phyloP scores from a whole-genome alignment of 1,140 invertebrate species.

The Trigoniulus corallinus region DNA sequence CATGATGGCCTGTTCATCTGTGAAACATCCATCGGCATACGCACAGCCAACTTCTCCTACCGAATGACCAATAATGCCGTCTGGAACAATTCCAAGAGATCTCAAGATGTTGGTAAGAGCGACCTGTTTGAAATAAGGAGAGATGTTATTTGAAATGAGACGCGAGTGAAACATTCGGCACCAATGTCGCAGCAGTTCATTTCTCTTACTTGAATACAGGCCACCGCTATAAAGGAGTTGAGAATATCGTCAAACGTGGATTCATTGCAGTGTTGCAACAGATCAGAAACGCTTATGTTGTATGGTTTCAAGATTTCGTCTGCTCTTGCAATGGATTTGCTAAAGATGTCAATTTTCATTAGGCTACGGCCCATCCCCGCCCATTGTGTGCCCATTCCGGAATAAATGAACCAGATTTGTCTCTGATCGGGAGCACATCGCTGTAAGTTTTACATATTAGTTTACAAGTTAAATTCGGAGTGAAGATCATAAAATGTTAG shows the following conservation, averaged over 20 bases:
- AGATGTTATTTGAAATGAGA: background rate
- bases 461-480: too few relatives aligned
- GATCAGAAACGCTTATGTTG: constrained; percentile 59
- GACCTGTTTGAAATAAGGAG: constrained; percentile 36
- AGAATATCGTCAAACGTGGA: constrained; percentile 62
- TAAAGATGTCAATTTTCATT: constrained; percentile 62
- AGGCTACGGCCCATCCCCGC: constrained; percentile 75
- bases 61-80: constrained; percentile 91
- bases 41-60: constrained; percentile 89
- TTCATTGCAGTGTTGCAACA: constrained; percentile 57
- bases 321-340: constrained; percentile 52
- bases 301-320: constrained; percentile 54
- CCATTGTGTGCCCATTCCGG: constrained; percentile 96
- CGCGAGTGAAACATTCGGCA: background rate
- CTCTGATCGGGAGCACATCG: constrained; percentile 33
- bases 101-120: constrained; percentile 74
- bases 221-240: constrained; percentile 81
- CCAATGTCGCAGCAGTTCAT: too few relatives aligned
- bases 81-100: constrained; percentile 57
- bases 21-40: constrained; percentile 89
- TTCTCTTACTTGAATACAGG: constrained; percentile 79
- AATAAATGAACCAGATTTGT: constrained; percentile 85
- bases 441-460: constrained; percentile 19
- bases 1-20: constrained; percentile 76
- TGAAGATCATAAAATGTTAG: constrained; percentile 4